Evolutionary conservation across 1,140 invertebrate species (phyloP).

Genomic region (Triops cancriformis): DNA sequence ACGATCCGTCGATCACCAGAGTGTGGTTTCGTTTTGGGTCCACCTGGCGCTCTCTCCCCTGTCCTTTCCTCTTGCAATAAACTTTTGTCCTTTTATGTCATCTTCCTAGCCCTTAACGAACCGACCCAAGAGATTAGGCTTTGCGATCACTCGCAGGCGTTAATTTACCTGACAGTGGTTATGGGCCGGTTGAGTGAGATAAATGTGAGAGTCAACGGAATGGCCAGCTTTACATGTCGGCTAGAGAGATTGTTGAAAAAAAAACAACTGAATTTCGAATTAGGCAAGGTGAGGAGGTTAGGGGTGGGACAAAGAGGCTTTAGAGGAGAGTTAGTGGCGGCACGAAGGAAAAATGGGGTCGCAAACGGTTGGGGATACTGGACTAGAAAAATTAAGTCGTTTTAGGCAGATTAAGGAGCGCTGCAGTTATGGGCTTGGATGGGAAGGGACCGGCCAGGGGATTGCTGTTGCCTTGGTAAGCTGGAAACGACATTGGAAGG

Average conservation of each 20-base stretch:
- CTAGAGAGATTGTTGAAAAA: background rate
- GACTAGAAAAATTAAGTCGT: background rate
- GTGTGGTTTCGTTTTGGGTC: too few species aligned
- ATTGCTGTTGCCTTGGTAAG: background rate
- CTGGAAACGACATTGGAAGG: background rate
- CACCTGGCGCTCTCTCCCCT: too few species aligned
- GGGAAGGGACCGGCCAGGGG: too few species aligned
- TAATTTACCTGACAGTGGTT: background rate
- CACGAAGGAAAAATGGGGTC: background rate
- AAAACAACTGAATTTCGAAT: background rate
- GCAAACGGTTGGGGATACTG: background rate
- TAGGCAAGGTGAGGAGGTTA: too few species aligned
- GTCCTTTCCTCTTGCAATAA: too few species aligned
- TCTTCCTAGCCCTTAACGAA: too few species aligned
- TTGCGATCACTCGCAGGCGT: background rate
- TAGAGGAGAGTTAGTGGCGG: background rate
- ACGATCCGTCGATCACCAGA: too few species aligned
- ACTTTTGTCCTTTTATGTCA: too few species aligned
- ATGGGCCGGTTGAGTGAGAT: background rate
- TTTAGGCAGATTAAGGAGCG: constrained; percentile 2
- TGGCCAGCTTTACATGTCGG: background rate
- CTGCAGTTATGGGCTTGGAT: background rate
- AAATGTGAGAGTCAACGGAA: background rate
- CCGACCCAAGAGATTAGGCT: too few species aligned
- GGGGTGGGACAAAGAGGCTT: background rate